These are phyloP conservation scores for Poeciliopsis infans DNA, from an alignment of 2,797 vertebrate genomes.

Conservation along the genomic window DNA sequence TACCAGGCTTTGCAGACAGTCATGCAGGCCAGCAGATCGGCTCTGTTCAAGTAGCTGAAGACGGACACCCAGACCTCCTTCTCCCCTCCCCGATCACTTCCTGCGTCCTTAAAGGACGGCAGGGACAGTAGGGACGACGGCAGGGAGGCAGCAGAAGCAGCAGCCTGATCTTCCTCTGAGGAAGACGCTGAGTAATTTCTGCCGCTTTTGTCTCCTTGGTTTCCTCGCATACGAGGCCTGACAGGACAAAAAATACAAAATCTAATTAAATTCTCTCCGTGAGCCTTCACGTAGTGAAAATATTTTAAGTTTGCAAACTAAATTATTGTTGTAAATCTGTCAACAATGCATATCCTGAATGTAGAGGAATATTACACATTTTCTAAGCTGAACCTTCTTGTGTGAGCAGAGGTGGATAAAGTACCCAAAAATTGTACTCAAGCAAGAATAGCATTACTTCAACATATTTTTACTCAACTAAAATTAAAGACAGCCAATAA, in stretches of 20 bases:
- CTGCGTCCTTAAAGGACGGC: conserved; percentile 85
- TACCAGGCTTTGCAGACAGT: conserved; percentile 98
- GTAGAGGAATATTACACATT: not conserved
- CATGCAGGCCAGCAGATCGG: conserved; percentile 96
- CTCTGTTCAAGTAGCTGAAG: conserved; percentile 90
- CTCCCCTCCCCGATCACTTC: conserved; percentile 88
- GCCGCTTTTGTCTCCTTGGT: conserved; percentile 40
- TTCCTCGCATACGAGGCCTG: conserved; percentile 70
- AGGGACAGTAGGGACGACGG: conserved; percentile 75
- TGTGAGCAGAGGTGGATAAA: not conserved
- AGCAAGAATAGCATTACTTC: too few relatives aligned
- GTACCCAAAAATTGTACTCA: too few relatives aligned
- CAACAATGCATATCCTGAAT: not conserved
- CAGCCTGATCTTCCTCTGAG: conserved; percentile 68
- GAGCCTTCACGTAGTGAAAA: not conserved
- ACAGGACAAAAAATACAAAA: not conserved
- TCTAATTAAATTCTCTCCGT: not conserved
- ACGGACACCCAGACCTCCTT: conserved; percentile 98
- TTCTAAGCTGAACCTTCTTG: not conserved
- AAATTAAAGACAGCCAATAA: too few relatives aligned
- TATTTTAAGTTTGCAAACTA: not conserved
- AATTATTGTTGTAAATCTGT: not conserved
- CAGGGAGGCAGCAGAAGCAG: conserved; percentile 40
- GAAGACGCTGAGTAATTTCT: conserved; percentile 67
- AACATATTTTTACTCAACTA: too few relatives aligned